Evolutionary conservation across 1,140 invertebrate genomes (phyloP), one percentile per base, ranked within the genome.

Genomic region (Drosophila albomicans): DNA sequence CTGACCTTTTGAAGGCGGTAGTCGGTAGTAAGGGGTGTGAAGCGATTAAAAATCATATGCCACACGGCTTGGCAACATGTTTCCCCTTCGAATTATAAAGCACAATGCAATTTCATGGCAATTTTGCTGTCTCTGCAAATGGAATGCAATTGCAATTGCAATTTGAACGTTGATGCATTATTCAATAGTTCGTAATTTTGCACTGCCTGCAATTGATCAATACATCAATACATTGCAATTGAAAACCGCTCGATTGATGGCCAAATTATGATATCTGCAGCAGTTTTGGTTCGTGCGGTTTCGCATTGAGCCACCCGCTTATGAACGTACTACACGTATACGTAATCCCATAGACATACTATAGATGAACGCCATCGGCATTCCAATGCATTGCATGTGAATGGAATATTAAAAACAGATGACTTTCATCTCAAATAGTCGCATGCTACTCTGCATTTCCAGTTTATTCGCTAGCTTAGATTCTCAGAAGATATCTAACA

Each of bases 61-160:
- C 48, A 13, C 32, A 43, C 35, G 35, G 35, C 35, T 7, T 2
- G 5, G 54, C 32, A 38, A 41, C 35, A 57, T 57, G 30, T 65
- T 63, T 48, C 41, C 35, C 45, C 63, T 54, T 68, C 66, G 25
- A 25, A 20, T 35, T 49, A 41, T 49, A 35, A 38, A 35, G 35
- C 62, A 78, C 76, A 86, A 78, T 85, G 78, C 78, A 85, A 80
- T 85, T 85, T 86, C 71, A 67, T 69, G 73, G 54, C 80, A 86
- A 75, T 86, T 86, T 81, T 72, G 86, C 62, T 75, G 71, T 64
- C 82, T 51, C 69, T 54, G 64, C 69, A 51, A 28, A 54, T 54
- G 35, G 3, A 66, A 56, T 48, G 58, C 11, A 68, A 69, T 67
- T 68, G 43, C 59, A 48, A 25, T 66, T 25, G 15, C 16, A 52